These are phyloP conservation scores for Phalacrocorax aristotelis DNA, from an alignment of 2,113 vertebrate species.

Conservation along the genomic window DNA sequence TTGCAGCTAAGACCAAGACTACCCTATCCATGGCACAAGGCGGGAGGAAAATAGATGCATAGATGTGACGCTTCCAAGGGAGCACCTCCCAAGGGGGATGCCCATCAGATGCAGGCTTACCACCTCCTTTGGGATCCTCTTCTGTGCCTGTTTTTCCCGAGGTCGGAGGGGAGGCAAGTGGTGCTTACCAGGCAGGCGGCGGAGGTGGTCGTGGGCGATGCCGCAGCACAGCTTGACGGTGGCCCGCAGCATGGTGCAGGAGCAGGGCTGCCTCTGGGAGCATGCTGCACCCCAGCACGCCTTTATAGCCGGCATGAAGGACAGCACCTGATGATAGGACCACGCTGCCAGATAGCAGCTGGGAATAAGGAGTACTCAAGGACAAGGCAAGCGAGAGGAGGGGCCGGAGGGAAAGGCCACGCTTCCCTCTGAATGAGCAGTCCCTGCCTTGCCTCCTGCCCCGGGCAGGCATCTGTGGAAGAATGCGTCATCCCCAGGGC, in stretches of 20 bases:
- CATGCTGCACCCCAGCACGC: background rate
- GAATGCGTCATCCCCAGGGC: fast-evolving
- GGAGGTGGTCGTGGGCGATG: conserved; percentile 79
- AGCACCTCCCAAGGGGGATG: background rate
- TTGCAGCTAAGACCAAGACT: background rate
- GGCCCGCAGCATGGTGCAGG: conserved; percentile 74
- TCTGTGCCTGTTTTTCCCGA: background rate
- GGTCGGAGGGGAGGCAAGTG: fast-evolving
- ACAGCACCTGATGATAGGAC: conserved; percentile 65
- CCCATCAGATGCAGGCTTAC: no score
- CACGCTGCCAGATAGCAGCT: conserved; percentile 57
- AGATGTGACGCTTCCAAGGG: background rate
- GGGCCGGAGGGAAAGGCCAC: background rate
- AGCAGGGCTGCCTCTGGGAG: background rate
- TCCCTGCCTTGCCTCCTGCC: background rate
- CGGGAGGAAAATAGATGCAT: background rate
- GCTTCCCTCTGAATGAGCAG: background rate
- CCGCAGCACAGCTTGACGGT: conserved; percentile 84
- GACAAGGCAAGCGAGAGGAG: background rate
- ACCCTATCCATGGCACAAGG: fast-evolving
- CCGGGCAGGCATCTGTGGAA: background rate
- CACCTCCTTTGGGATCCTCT: background rate
- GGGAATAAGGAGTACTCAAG: conserved; percentile 11
- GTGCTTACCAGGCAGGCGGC: conserved; percentile 72
- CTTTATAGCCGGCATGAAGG: conserved; percentile 79